Percentiles rank a stretch among this genome's conserved stretches.
Evolutionary conservation across 2,888 invertebrate genomes (phyloP).

Genomic region (Nymphalis urticae): DNA sequence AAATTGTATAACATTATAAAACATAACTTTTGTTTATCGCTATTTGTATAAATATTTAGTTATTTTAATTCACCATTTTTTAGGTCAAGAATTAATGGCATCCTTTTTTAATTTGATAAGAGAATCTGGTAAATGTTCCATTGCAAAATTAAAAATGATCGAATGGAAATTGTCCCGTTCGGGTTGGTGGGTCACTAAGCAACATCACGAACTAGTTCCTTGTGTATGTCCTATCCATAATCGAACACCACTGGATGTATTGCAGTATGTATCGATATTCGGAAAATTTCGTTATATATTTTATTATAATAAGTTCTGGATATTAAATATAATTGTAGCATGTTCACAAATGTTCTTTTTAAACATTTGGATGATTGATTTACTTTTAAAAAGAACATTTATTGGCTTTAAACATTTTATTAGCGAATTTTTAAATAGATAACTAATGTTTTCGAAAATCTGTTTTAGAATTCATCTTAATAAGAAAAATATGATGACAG

Average conservation of each 20-base stretch:
- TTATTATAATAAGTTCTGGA: too few species aligned
- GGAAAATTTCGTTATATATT: neutral
- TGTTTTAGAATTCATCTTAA: conserved; percentile 47
- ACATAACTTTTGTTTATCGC: neutral
- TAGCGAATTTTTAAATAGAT: neutral
- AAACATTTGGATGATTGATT: too few species aligned
- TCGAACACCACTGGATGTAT: conserved; percentile 65
- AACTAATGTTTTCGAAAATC: neutral
- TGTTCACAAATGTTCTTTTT: too few species aligned
- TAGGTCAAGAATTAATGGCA: conserved; percentile 78
- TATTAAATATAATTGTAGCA: too few species aligned
- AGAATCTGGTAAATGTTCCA: conserved; percentile 57
- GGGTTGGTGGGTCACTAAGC: conserved; percentile 69
- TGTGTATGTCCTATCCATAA: conserved; percentile 64
- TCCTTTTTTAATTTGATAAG: conserved; percentile 67
- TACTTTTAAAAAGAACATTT: too few species aligned
- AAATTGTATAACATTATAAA: too few species aligned
- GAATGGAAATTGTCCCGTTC: conserved; percentile 73
- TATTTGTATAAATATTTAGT: neutral
- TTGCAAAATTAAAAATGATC: conserved; percentile 66
- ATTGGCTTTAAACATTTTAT: neutral
- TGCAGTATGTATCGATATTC: conserved; percentile 48
- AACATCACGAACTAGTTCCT: conserved; percentile 57
- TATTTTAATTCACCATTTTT: conserved; percentile 6
- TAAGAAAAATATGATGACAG: conserved; percentile 30